A percentile compares a stretch with the other conserved stretches of the same genome.
These are phyloP conservation scores for Notamacropus eugenii DNA, from an alignment of 2,797 vertebrate genomes.

Conservation along the genomic window DNA sequence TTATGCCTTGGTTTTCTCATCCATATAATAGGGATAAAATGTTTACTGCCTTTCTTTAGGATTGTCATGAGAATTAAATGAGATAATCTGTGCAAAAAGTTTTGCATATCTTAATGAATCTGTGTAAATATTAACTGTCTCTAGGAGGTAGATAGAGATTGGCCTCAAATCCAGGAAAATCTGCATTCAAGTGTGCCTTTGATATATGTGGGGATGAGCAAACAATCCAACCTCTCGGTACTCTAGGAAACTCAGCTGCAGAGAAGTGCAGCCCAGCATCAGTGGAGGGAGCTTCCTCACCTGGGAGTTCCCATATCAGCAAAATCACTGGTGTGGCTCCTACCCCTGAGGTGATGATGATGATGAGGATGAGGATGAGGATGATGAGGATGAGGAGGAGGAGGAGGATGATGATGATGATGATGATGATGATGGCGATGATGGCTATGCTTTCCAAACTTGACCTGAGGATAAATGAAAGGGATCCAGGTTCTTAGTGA, in stretches of 20 bases:
- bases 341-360: background rate
- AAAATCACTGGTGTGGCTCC: background rate
- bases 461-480: background rate
- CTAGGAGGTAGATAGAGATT: background rate
- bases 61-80: background rate
- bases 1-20: slow-evolving; percentile 43
- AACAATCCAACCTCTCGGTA: background rate
- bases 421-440: background rate
- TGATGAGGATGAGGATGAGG: no score
- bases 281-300: background rate
- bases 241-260: background rate
- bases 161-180: background rate
- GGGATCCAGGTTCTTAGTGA: background rate
- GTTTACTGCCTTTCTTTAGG: background rate
- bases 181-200: background rate
- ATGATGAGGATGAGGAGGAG: no score
- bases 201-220: background rate
- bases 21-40: background rate
- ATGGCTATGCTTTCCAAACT: background rate
- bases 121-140: background rate
- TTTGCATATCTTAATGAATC: background rate
- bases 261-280: background rate
- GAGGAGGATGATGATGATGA: no score
- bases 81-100: background rate
- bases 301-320: background rate